Conservation (phyloP, 2,888 invertebrate genomes). For the Tetheella fluctuosa region DNA sequence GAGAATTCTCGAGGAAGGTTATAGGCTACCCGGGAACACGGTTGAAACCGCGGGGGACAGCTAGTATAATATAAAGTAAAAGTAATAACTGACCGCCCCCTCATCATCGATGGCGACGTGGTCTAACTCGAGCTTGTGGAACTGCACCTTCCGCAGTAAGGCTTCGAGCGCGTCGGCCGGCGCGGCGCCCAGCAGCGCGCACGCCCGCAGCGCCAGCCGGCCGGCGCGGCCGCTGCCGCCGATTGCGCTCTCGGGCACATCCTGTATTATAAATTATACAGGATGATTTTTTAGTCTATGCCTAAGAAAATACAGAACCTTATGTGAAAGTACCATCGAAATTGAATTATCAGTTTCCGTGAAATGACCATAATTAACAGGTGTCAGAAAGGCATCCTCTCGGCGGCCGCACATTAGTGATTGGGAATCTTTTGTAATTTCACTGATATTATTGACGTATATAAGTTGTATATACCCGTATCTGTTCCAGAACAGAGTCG, state of each 20-base stretch:
- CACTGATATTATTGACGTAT: too few relatives aligned
- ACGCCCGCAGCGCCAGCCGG: slow-evolving; percentile 83
- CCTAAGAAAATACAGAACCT: too few relatives aligned
- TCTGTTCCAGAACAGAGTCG: slow-evolving; percentile 87
- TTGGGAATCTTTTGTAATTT: too few relatives aligned
- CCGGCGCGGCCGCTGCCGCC: slow-evolving; percentile 82
- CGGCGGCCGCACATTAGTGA: too few relatives aligned
- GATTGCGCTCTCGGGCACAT: slow-evolving; percentile 64
- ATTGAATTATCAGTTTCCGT: too few relatives aligned
- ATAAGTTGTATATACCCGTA: slow-evolving; percentile 86
- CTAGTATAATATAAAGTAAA: background rate
- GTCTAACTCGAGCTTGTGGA: slow-evolving; percentile 87
- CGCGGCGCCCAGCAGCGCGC: slow-evolving; percentile 85
- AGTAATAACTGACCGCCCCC: slow-evolving; percentile 75
- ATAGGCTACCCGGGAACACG: too few relatives aligned
- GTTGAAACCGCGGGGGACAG: too few relatives aligned
- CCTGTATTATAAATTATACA: slow-evolving; percentile 39
- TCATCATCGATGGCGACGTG: slow-evolving; percentile 89
- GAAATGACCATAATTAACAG: too few relatives aligned
- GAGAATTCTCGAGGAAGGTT: too few relatives aligned
- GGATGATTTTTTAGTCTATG: too few relatives aligned
- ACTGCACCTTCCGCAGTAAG: slow-evolving; percentile 90
- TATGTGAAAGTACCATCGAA: too few relatives aligned
- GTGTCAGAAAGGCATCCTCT: too few relatives aligned
- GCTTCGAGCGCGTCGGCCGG: slow-evolving; percentile 93